Evolutionary conservation across 35 echinoderm and acorn worm genomes (phyloP).

Genomic region (Lytechinus variegatus): DNA sequence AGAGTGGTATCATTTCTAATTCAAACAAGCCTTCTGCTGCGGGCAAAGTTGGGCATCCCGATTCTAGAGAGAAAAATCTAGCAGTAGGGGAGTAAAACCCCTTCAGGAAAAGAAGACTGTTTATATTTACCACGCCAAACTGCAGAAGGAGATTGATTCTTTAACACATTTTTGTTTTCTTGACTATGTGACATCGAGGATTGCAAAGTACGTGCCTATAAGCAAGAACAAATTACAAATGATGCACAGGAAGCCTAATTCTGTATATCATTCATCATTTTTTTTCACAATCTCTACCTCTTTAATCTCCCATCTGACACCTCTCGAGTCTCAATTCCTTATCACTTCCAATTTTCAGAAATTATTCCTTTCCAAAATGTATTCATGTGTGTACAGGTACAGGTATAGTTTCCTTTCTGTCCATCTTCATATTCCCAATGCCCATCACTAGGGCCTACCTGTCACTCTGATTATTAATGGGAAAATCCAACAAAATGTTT

Average conservation of each 20-base stretch:
- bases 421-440: too few relatives aligned
- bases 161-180: not conserved
- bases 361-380: too few relatives aligned
- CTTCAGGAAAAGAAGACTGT: not conserved
- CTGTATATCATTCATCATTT: not conserved
- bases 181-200: not conserved
- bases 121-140: not conserved
- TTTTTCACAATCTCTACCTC: not conserved
- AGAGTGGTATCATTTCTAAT: constrained; percentile 21
- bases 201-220: not conserved
- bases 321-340: too few relatives aligned
- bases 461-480: too few relatives aligned
- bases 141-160: not conserved
- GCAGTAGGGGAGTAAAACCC: not conserved
- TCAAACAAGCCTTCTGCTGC: not conserved
- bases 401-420: too few relatives aligned
- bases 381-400: too few relatives aligned
- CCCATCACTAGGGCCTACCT: too few relatives aligned
- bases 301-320: too few relatives aligned
- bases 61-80: not conserved
- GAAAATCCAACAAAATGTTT: too few relatives aligned
- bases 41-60: not conserved
- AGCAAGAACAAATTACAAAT: not conserved
- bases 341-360: too few relatives aligned
- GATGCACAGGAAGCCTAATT: not conserved